A percentile compares a stretch with the other conserved stretches of the same genome.
These are phyloP conservation scores for Crotalus horridus DNA, from an alignment of 2,113 vertebrate species.

Conservation along the genomic window DNA sequence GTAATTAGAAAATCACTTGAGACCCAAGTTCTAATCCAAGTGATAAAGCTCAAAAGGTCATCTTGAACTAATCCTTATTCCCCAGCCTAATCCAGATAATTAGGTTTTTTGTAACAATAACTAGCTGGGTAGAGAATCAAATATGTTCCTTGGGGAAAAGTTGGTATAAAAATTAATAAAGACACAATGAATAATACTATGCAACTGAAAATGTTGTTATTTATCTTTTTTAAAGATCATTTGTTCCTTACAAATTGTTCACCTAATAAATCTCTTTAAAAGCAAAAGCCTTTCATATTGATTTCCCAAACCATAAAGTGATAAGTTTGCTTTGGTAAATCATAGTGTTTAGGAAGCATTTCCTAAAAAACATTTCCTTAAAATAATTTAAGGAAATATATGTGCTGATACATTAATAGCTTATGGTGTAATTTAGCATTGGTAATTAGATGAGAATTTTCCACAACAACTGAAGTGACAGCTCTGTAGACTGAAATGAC, in stretches of 20 bases:
- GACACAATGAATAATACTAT: not conserved
- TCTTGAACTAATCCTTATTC: not conserved
- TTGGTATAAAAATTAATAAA: not conserved
- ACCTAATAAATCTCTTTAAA: conserved; percentile 1
- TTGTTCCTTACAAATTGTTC: not conserved
- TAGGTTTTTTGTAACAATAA: not conserved
- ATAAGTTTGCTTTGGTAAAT: conserved; percentile 19
- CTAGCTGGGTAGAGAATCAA: not conserved
- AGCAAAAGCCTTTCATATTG: not conserved
- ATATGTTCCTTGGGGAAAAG: not conserved
- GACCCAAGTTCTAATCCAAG: not conserved
- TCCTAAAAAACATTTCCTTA: conserved; percentile 46
- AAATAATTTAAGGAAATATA: conserved; percentile 59
- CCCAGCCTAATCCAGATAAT: not conserved
- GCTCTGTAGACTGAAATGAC: conserved; percentile 20
- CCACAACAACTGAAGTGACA: conserved; percentile 29
- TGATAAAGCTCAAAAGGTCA: not conserved
- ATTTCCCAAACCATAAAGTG: conserved; percentile 23
- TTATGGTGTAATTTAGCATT: conserved; percentile 47
- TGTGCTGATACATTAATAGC: conserved; percentile 44
- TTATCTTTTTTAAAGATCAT: conserved; percentile 1
- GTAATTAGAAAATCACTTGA: not conserved
- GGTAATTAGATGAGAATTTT: conserved; percentile 29
- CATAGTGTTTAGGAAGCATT: conserved; percentile 42
- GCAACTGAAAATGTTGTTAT: not conserved